A percentile compares a stretch with the other conserved stretches of the same genome.
Evolutionary conservation across 2,113 vertebrate species (phyloP).

Genomic region (Arizona elegans): DNA sequence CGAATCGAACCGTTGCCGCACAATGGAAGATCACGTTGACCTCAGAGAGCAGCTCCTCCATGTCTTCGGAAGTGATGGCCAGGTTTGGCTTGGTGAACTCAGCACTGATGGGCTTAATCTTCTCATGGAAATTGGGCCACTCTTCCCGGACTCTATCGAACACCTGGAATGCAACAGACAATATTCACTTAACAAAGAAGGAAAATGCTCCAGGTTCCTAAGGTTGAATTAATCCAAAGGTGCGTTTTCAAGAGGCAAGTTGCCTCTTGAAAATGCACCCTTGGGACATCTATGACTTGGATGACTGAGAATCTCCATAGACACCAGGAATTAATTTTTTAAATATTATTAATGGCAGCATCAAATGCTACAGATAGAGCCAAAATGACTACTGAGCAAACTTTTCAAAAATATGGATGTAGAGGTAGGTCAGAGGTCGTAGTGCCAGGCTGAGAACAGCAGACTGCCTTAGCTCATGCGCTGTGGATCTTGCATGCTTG

Average conservation of each 20-base stretch:
- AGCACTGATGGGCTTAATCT: conserved; percentile 86
- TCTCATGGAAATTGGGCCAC: conserved; percentile 85
- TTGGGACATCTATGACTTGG: too few relatives aligned
- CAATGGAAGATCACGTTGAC: conserved; percentile 93
- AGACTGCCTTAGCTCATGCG: too few relatives aligned
- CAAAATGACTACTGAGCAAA: not conserved
- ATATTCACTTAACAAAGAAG: not conserved
- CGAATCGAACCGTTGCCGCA: conserved; percentile 91
- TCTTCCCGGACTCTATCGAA: conserved; percentile 90
- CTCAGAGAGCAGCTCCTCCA: conserved; percentile 76
- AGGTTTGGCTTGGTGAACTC: conserved; percentile 87
- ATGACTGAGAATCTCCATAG: not conserved
- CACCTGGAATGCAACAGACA: conserved; percentile 74
- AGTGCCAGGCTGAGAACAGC: too few relatives aligned
- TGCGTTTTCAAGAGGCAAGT: too few relatives aligned
- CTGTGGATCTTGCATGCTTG: too few relatives aligned
- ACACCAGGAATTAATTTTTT: not conserved
- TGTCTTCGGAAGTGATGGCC: conserved; percentile 83
- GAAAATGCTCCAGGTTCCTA: not conserved
- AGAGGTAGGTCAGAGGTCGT: not conserved
- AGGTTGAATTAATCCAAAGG: not conserved
- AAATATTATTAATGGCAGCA: not conserved
- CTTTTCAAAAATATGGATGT: not conserved
- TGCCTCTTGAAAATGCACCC: too few relatives aligned
- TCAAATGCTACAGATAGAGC: not conserved